These are phyloP conservation scores for Pachyrhynchus sulphureomaculatus DNA, from an alignment of 1,140 invertebrate species.

Conservation along the genomic window DNA sequence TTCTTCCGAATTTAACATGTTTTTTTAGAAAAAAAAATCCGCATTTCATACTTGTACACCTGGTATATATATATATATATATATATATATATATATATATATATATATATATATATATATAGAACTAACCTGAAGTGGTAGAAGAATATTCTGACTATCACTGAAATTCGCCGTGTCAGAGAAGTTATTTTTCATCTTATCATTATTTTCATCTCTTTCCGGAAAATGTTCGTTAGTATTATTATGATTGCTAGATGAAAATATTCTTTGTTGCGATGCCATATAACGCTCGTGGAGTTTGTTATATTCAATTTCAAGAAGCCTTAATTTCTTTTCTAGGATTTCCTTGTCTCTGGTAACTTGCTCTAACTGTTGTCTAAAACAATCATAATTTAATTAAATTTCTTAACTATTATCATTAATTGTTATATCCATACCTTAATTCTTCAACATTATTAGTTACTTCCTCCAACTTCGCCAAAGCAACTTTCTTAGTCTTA, in stretches of 20 bases:
- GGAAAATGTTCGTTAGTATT: slow-evolving; percentile 24
- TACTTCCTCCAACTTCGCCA: slow-evolving; percentile 40
- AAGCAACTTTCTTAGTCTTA: slow-evolving; percentile 37
- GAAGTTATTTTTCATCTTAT: neutral
- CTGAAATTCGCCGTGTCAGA: neutral
- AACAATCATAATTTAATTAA: neutral
- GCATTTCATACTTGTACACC: too few species aligned
- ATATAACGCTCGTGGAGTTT: slow-evolving; percentile 37
- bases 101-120: too few species aligned
- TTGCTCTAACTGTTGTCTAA: slow-evolving; percentile 32
- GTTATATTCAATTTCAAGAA: slow-evolving; percentile 38
- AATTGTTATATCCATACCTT: slow-evolving; percentile 6
- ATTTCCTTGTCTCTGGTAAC: slow-evolving; percentile 39
- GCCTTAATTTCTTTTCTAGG: slow-evolving; percentile 38
- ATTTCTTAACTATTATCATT: neutral
- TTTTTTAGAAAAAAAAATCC: too few species aligned
- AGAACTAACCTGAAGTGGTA: neutral
- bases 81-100: too few species aligned
- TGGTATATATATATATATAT: too few species aligned
- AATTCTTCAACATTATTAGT: slow-evolving; percentile 31
- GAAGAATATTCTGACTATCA: neutral
- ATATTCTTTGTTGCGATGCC: slow-evolving; percentile 15
- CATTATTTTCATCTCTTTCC: slow-evolving; percentile 27
- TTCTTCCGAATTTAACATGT: too few species aligned
- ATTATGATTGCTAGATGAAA: neutral